Evolutionary conservation across 2,888 invertebrate species (phyloP).

Genomic region (Dyspetes luteomarginatus): DNA sequence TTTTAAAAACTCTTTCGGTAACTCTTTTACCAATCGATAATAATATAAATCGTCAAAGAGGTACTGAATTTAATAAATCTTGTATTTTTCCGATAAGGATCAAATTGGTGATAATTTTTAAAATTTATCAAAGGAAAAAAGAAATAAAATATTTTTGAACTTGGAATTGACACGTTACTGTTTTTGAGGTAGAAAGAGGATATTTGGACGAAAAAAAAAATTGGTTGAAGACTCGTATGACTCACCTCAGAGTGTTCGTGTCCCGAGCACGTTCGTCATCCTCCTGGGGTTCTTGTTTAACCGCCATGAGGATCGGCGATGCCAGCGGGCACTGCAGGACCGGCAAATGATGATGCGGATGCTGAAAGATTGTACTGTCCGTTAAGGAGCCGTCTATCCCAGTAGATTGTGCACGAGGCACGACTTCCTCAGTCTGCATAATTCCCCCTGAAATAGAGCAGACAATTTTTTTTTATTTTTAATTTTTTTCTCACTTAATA

Average conservation of each 20-base stretch:
- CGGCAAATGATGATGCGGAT: slow-evolving; percentile 76
- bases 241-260: slow-evolving; percentile 75
- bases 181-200: neutral
- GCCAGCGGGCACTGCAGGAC: slow-evolving; percentile 76
- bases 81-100: too few species aligned
- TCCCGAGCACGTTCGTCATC: slow-evolving; percentile 79
- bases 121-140: too few species aligned
- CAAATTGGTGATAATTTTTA: too few species aligned
- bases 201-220: neutral
- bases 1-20: too few species aligned
- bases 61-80: too few species aligned
- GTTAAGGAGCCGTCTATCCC: slow-evolving; percentile 79
- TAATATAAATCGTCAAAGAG: too few species aligned
- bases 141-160: too few species aligned
- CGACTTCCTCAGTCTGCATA: slow-evolving; percentile 84
- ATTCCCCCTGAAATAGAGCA: slow-evolving; percentile 80
- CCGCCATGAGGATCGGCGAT: slow-evolving; percentile 80
- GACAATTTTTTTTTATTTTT: slow-evolving; percentile 9
- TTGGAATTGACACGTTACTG: too few species aligned
- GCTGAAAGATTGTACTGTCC: slow-evolving; percentile 74
- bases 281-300: slow-evolving; percentile 82
- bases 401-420: slow-evolving; percentile 80
- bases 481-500: slow-evolving; percentile 9
- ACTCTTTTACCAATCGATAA: too few species aligned
- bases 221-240: slow-evolving; percentile 15